Conservation (phyloP, 2,113 vertebrate species). For the Rhinolophus sinicus region DNA sequence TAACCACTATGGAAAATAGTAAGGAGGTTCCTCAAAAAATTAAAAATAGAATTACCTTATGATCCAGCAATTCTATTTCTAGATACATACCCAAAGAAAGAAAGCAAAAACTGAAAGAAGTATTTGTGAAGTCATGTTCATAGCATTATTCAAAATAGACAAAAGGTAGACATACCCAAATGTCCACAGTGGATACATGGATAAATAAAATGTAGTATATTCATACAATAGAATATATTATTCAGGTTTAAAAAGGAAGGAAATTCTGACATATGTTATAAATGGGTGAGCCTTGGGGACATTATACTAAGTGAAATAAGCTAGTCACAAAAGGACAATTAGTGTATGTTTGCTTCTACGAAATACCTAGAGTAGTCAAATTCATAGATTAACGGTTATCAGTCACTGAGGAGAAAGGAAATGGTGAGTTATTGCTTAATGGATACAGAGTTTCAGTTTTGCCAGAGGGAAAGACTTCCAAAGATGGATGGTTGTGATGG, state of each 20-base stretch:
- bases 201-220: background rate
- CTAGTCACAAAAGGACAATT: background rate
- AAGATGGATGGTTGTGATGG: background rate
- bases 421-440: background rate
- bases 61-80: background rate
- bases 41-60: background rate
- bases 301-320: background rate
- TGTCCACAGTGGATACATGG: background rate
- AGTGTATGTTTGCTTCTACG: background rate
- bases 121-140: background rate
- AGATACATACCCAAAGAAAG: background rate
- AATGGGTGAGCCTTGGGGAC: background rate
- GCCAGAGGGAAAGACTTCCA: background rate
- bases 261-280: background rate
- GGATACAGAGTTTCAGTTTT: background rate
- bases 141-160: background rate
- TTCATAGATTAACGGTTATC: background rate
- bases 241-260: background rate
- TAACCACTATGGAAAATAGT: background rate
- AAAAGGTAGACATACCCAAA: background rate
- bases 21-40: background rate
- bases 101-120: background rate
- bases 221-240: background rate
- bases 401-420: background rate
- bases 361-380: background rate